phyloP scores from a whole-genome alignment of 2,797 vertebrate species.

The Varecia variegata region DNA sequence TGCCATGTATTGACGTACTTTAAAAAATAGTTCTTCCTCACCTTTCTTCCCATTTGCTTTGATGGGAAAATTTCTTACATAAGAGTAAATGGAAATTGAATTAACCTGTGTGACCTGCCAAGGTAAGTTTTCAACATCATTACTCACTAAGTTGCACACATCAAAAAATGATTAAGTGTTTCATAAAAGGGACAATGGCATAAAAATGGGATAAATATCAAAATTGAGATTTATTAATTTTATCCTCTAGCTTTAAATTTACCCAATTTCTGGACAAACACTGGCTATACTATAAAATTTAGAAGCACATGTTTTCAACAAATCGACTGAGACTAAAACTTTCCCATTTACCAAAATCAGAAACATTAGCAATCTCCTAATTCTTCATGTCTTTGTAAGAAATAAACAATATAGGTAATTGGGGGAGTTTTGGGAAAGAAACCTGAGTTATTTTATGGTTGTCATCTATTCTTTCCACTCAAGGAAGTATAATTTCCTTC shows the following conservation, averaged over 20 bases:
- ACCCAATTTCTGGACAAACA: conserved; percentile 3
- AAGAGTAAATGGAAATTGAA: neutral
- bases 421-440: neutral
- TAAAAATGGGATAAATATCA: neutral
- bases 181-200: neutral
- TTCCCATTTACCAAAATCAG: neutral
- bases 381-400: conserved; percentile 44
- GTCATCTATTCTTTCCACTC: conserved; percentile 72
- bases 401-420: conserved; percentile 55
- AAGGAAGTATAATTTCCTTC: conserved; percentile 81
- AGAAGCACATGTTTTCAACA: neutral
- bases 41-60: neutral
- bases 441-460: conserved; percentile 65
- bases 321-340: neutral
- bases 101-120: neutral
- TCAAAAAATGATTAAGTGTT: conserved; percentile 22
- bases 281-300: neutral
- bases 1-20: neutral
- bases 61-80: neutral
- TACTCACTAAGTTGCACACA: neutral
- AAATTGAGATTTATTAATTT: conserved; percentile 13
- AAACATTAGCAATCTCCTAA: conserved; percentile 36
- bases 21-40: neutral
- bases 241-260: neutral
- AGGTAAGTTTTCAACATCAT: neutral